Evolutionary conservation across 1,140 invertebrate species (phyloP).

Genomic region (Papilio polytes): DNA sequence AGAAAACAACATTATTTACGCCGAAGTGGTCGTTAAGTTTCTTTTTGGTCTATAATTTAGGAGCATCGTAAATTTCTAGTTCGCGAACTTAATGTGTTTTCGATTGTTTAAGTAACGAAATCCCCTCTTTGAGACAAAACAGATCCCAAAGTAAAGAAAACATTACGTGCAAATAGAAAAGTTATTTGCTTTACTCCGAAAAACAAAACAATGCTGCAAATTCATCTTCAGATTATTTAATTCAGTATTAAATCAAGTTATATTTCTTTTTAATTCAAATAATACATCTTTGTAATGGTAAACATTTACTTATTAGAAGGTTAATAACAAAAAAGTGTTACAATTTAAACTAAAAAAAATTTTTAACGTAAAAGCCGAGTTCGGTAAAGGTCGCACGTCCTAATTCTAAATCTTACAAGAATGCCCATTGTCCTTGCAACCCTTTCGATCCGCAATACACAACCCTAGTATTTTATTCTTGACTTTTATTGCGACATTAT

Average conservation of each 20-base stretch:
- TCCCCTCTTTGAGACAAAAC: constrained; percentile 35
- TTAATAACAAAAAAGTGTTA: too few species aligned
- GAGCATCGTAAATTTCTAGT: constrained; percentile 59
- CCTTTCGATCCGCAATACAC: constrained; percentile 36
- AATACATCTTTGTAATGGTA: too few species aligned
- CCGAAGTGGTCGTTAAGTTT: constrained; percentile 14
- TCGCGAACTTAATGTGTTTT: constrained; percentile 66
- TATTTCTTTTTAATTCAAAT: too few species aligned
- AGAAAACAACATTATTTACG: constrained; percentile 34
- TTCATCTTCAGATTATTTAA: neutral
- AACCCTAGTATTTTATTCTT: constrained; percentile 34
- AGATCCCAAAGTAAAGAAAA: constrained; percentile 20
- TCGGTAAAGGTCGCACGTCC: constrained; percentile 31
- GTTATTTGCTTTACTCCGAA: neutral
- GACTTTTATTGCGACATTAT: constrained; percentile 40
- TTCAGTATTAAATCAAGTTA: neutral
- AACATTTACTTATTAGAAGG: too few species aligned
- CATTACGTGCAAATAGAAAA: constrained; percentile 19
- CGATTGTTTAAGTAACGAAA: constrained; percentile 66
- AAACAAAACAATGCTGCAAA: neutral
- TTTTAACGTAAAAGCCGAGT: constrained; percentile 20
- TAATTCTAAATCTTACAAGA: constrained; percentile 30
- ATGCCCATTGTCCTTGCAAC: constrained; percentile 39
- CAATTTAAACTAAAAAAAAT: neutral
- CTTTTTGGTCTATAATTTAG: constrained; percentile 59